Evolutionary conservation across 2,113 vertebrate genomes (phyloP).

Genomic region (Periophthalmus modestus): DNA sequence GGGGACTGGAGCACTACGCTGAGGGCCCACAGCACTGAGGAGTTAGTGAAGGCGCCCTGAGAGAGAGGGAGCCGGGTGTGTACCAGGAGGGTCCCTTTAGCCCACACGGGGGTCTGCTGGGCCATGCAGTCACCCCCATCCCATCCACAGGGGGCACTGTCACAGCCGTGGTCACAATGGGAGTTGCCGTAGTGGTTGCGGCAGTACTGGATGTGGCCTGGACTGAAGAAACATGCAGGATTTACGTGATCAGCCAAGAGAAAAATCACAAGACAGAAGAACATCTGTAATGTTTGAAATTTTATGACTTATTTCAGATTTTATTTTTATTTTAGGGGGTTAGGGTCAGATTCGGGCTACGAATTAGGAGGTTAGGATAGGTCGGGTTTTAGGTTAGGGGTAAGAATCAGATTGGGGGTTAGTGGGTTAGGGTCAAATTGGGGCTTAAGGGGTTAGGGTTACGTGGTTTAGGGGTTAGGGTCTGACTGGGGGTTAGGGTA

Average conservation of each 20-base stretch:
- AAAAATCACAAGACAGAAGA: background rate
- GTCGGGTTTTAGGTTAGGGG: too few species aligned
- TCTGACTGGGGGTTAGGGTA: too few species aligned
- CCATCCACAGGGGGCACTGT: constrained; percentile 84
- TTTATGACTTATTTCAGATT: too few species aligned
- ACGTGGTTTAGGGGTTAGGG: too few species aligned
- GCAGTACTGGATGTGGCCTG: constrained; percentile 82
- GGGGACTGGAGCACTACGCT: constrained; percentile 79
- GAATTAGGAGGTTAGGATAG: too few species aligned
- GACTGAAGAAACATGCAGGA: constrained; percentile 57
- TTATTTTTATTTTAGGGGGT: too few species aligned
- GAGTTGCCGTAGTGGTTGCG: constrained; percentile 82
- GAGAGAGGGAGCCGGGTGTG: constrained; percentile 67
- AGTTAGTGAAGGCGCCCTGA: constrained; percentile 58
- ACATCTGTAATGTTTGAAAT: background rate
- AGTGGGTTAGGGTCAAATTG: too few species aligned
- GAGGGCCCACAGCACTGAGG: constrained; percentile 77
- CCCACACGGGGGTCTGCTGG: constrained; percentile 58
- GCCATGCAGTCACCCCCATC: constrained; percentile 85
- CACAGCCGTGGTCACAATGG: constrained; percentile 84
- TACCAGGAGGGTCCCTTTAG: constrained; percentile 75
- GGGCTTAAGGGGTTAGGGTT: too few species aligned
- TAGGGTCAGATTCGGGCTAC: too few species aligned
- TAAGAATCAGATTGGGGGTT: too few species aligned
- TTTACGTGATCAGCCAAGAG: background rate